Conservation (phyloP, 2,113 vertebrate genomes). For the Nicator chloris region DNA sequence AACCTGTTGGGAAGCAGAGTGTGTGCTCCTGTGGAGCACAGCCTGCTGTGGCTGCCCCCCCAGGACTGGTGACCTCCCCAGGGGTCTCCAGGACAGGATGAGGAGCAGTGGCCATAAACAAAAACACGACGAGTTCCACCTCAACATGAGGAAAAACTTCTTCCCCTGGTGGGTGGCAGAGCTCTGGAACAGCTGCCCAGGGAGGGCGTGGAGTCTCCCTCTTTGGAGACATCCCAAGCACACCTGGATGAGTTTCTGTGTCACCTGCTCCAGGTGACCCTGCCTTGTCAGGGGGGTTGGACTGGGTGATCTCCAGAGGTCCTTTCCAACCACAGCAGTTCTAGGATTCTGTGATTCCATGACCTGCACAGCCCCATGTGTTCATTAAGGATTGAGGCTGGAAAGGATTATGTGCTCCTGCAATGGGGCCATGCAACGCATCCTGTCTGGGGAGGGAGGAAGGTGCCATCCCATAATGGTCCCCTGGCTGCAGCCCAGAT, state of each 20-base stretch:
- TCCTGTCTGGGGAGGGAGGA: neutral
- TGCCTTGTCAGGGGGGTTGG: neutral
- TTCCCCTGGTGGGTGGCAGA: accelerated
- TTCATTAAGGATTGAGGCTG: accelerated
- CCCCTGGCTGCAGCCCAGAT: neutral
- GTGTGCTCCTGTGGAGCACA: accelerated
- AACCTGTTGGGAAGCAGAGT: neutral
- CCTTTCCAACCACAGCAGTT: neutral
- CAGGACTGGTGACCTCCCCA: neutral
- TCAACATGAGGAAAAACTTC: neutral
- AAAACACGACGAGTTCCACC: neutral
- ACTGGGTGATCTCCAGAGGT: neutral
- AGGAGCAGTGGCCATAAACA: neutral
- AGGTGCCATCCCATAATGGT: neutral
- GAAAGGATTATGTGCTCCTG: neutral
- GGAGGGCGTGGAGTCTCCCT: neutral
- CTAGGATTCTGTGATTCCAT: neutral
- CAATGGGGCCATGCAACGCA: accelerated
- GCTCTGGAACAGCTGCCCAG: neutral
- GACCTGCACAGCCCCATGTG: neutral
- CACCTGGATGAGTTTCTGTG: neutral
- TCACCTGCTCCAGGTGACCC: neutral
- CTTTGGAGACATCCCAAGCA: neutral
- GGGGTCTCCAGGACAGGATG: neutral
- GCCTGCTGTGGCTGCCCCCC: neutral